Percentiles rank a stretch among this genome's conserved stretches.
Evolutionary conservation across 2,888 invertebrate species (phyloP).

Genomic region (Pachydiplax longipennis): DNA sequence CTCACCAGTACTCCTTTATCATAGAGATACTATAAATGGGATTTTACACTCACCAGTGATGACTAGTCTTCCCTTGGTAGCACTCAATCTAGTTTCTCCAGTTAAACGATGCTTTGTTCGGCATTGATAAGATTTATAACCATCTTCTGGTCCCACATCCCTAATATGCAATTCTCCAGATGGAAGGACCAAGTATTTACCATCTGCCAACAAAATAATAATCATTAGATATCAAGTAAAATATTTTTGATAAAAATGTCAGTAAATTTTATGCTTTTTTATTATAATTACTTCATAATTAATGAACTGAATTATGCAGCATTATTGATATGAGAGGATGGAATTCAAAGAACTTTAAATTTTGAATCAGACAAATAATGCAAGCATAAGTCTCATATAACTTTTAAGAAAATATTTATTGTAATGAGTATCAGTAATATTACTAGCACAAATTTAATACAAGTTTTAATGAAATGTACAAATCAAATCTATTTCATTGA

Average conservation of each 20-base stretch:
- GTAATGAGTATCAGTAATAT: no score
- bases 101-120: constrained; percentile 92
- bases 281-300: neutral
- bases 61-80: constrained; percentile 91
- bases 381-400: no score
- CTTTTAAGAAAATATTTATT: no score
- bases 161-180: constrained; percentile 95
- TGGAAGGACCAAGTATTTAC: constrained; percentile 92
- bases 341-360: no score
- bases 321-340: neutral
- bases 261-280: neutral
- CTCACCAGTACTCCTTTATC: neutral
- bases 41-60: constrained; percentile 84
- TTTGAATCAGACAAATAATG: no score
- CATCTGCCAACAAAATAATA: constrained; percentile 69
- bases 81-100: constrained; percentile 90
- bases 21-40: neutral
- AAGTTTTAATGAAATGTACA: no score
- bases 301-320: neutral
- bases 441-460: no score
- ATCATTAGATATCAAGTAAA: neutral
- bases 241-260: neutral
- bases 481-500: no score
- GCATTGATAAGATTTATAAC: constrained; percentile 92
- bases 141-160: constrained; percentile 93